Base-by-base conservation (phyloP, 2,888 invertebrate genomes). In the Ceraclea dissimilis region DNA sequence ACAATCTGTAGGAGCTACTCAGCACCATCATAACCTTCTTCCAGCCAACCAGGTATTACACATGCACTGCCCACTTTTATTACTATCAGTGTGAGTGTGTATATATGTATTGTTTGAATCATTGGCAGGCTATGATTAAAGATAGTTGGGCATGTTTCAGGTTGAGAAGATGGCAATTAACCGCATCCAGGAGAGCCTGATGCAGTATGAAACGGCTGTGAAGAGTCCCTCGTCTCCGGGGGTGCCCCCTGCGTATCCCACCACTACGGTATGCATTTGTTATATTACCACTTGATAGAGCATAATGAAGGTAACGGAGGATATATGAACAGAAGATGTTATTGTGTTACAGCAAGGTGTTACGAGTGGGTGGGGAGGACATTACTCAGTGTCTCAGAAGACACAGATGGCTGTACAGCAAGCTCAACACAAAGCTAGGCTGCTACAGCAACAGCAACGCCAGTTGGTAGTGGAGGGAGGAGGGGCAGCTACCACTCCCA, bases 101-200 rank as follows among this genome's bases (percentile, higher is more conserved):
- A 26, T 4, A 10, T 10, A 6, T 26, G 26, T 26, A 26, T 13
- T 8, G 39, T 5, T n/a, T 39, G 13, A 8, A 39, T 8, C 39
- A 13, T 39, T 39, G 13, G n/a, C 39, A 39, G 39, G 13, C 39
- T 26, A 26, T 26, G 26, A 26, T 26, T 26, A 26, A 26, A 6
- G 10, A 26, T 26, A 26, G 26, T 26, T 26, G 26, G 26, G 26
- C 10, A 26, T 26, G 26, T 26, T 52, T n/a, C 46, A 57, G 57
- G 57, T 51, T 66, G 89, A 89, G 68, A 86, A 86, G 69, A 83
- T 86, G 72, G 90, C 89, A 60, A 95, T 95, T 62, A 90, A 86
- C 68, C 91, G 88, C 49, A 96, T 96, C 67, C 90, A 92, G 67
- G 88, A 90, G 70, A 90, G 89, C 65, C 77, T 96, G 67, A 95